Evolutionary conservation across 2,888 invertebrate species (phyloP), one percentile per base, ranked within the genome.

Genomic region (Idaea straminata): DNA sequence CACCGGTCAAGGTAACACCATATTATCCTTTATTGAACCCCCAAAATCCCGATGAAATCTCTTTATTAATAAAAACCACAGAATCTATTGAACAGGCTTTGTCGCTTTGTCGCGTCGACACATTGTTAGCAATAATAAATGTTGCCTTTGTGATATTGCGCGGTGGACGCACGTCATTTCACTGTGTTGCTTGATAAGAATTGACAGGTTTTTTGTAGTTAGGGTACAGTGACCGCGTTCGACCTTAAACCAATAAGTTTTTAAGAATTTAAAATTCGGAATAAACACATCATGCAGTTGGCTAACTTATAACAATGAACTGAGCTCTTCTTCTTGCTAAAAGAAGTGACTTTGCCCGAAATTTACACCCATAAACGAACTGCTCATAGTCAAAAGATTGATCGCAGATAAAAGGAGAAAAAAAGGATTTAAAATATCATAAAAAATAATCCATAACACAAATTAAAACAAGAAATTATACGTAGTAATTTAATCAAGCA

Each of bases 111-210:
- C 61, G 64, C 66, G 59, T 63, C 61, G 61, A 64, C 68, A 69
- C 71, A 74, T 73, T 72, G 75, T 75, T 62, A 72, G 68, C 61
- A 73, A 72, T 74, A 78, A 76, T 76, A 75, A 75, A 77, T 74
- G 70, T 71, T 73, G 74, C 85, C 80, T 86, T 89, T 89, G 85
- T 86, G 71, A 71, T 6, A 63, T 71, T 65, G 68, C 70, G 73
- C 75, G 81, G 80, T 79, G 74, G 79, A 74, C 74, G 72, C 76
- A 77, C 77, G 83, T 80, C 83, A 82, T 81, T 83, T 83, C 76
- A 82, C 79, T 78, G 77, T 78, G 82, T 78, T 82, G 84, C 76
- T 76, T 80, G 83, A 87, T 86, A 85, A 83, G 82, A 81, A 82
- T 84, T 81, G 84, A 82, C 78, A 77, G 68, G 69, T 77, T 75